phyloP scores from a whole-genome alignment of 2,888 invertebrate genomes.

The Tiliacea citrago region DNA sequence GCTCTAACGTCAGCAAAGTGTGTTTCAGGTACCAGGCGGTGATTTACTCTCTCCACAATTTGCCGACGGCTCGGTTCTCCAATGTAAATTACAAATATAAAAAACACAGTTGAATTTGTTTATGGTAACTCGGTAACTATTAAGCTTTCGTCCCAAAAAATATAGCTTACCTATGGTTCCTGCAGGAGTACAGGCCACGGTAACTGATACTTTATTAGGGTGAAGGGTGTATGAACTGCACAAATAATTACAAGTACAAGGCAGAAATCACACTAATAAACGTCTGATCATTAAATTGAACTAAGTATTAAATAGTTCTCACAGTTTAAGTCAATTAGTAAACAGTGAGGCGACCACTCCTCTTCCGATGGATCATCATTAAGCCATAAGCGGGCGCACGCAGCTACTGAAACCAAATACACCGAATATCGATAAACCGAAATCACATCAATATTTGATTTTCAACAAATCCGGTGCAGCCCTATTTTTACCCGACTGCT shows the following conservation, averaged over 20 bases:
- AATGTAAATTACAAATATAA: background rate
- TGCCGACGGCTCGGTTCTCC: background rate
- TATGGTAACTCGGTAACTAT: background rate
- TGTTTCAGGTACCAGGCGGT: background rate
- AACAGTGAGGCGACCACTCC: constrained; percentile 38
- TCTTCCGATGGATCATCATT: constrained; percentile 40
- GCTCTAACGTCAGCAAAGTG: background rate
- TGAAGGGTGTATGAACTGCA: background rate
- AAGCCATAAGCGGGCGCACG: constrained; percentile 40
- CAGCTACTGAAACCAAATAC: constrained; percentile 52
- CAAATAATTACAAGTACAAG: background rate
- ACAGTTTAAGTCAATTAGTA: constrained; percentile 47
- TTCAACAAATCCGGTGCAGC: constrained; percentile 34
- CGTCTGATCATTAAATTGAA: background rate
- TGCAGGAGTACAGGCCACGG: too few species aligned
- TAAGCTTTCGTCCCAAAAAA: background rate
- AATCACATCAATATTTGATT: constrained; percentile 41
- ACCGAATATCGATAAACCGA: constrained; percentile 35
- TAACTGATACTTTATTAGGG: background rate
- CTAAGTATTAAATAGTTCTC: constrained; percentile 33
- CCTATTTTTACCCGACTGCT: too few species aligned
- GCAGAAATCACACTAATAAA: background rate
- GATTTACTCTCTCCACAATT: background rate
- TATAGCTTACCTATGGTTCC: too few species aligned
- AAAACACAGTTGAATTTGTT: background rate